Evolutionary conservation across 2,113 vertebrate genomes (phyloP), one percentile per base, ranked within the genome.

Genomic region (Pantherophis guttatus): DNA sequence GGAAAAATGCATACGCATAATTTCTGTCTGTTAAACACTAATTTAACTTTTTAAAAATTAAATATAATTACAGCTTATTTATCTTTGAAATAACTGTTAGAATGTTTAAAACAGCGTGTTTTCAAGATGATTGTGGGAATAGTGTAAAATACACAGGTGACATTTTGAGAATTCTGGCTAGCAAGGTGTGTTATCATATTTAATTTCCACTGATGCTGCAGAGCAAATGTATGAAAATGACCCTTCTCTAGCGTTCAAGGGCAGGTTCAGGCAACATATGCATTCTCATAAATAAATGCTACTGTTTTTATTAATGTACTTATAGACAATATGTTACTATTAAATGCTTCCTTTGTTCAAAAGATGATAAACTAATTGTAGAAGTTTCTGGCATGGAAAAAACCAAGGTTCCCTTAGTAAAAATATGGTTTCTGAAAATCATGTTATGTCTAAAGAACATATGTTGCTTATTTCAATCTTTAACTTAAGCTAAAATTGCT

Each of bases 341-440:
- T 87, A 86, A 70, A 62, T n/a, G 65, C 75, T 91, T 93, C 23
- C 48, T 91, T 4, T 89, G 62, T n/a, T 92, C 50, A 65, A 70
- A 92, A 94, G 65, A 62, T 12, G 15, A 62, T 62, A 65, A 91
- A 24, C 11, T 91, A 70, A 90, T 86, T 33, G 9, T 8, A 89
- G 54, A 8, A 90, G 29, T 6, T 8, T 94, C 90, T 93, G 88
- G 10, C 70, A 39, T 21, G 90, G 85, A 93, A 87, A 90, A 93
- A 86, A 95, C 5, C 19, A 52, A 39, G 2, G 21, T 90, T 86
- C 52, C 24, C 29, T 7, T 23, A 86, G 12, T 33, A 62, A 52
- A 91, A 44, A 59, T 29, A 57, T 0, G 1, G 58, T 94, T 89
- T 94, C 21, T 88, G 33, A 53, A 91, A 54, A 48, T 95, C n/a